These are phyloP conservation scores for Pemphredon lugubris DNA, from an alignment of 2,888 invertebrate genomes.

Conservation along the genomic window DNA sequence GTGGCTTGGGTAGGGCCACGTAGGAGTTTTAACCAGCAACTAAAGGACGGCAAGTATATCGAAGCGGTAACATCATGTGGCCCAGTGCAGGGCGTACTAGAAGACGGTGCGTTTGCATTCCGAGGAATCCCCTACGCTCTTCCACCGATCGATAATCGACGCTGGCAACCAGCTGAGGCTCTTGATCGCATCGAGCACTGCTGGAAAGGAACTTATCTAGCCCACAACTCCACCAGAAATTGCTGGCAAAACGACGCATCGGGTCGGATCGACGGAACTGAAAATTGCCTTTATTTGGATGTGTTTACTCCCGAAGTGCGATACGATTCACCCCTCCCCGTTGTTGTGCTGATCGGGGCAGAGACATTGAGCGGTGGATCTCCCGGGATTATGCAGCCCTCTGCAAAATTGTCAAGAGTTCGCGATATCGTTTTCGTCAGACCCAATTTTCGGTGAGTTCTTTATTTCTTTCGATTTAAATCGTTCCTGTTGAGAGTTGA, in stretches of 20 bases:
- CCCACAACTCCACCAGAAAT: constrained; percentile 85
- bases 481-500: too few relatives aligned
- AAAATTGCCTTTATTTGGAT: constrained; percentile 92
- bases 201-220: constrained; percentile 89
- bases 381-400: constrained; percentile 88
- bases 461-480: neutral
- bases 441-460: constrained; percentile 90
- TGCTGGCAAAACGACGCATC: constrained; percentile 88
- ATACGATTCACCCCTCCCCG: constrained; percentile 90
- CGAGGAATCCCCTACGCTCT: constrained; percentile 91
- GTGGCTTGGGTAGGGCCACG: constrained; percentile 84
- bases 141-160: constrained; percentile 86
- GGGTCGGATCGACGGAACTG: constrained; percentile 86
- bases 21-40: constrained; percentile 84
- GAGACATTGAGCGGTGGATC: constrained; percentile 90
- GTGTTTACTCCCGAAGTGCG: constrained; percentile 91
- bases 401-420: constrained; percentile 88
- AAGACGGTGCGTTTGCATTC: constrained; percentile 91
- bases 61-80: constrained; percentile 90
- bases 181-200: constrained; percentile 87
- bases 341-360: constrained; percentile 91
- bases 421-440: constrained; percentile 93
- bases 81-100: constrained; percentile 88
- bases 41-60: constrained; percentile 88
- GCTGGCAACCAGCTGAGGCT: constrained; percentile 88